These are phyloP conservation scores for Malurus melanocephalus DNA, from an alignment of 2,113 vertebrate genomes.

Conservation along the genomic window DNA sequence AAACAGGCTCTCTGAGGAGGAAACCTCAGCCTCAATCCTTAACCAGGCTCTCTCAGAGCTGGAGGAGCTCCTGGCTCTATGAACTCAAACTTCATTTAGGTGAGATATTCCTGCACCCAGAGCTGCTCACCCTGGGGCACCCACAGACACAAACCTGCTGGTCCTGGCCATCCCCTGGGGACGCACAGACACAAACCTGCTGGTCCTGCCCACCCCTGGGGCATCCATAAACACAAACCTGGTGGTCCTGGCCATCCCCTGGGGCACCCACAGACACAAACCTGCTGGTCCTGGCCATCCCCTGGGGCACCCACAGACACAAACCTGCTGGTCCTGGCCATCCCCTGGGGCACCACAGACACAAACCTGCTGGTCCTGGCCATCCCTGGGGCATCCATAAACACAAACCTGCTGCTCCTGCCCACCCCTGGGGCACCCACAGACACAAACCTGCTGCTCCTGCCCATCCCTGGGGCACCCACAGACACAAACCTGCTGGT, in stretches of 20 bases:
- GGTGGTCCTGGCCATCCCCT: no score
- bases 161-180: background rate
- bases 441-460: background rate
- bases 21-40: background rate
- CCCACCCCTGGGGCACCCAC: background rate
- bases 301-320: no score
- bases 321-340: background rate
- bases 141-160: background rate
- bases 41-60: background rate
- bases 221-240: background rate
- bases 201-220: background rate
- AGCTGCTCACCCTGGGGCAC: background rate
- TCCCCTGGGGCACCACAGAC: background rate
- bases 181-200: no score
- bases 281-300: background rate
- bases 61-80: background rate
- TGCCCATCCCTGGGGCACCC: background rate
- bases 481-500: background rate
- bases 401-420: background rate
- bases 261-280: background rate
- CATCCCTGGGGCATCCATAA: background rate
- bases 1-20: background rate
- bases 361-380: background rate
- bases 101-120: background rate
- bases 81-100: background rate